These are phyloP conservation scores for Drosophila carrolli DNA, from an alignment of 1,140 invertebrate species.

Conservation along the genomic window DNA sequence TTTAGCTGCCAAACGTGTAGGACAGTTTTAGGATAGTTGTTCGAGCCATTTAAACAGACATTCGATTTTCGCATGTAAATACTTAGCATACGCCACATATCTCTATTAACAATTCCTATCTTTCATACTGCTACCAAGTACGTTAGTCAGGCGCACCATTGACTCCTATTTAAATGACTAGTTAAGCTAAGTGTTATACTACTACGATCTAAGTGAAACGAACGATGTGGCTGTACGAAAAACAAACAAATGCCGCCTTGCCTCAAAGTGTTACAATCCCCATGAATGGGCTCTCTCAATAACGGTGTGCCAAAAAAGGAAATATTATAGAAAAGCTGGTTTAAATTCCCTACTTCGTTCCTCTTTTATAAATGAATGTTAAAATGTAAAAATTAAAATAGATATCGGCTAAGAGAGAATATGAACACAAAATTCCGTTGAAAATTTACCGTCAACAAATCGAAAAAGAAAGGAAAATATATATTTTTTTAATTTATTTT, in stretches of 20 bases:
- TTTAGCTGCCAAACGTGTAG: constrained; percentile 4
- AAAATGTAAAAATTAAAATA: not conserved
- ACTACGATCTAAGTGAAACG: constrained; percentile 5
- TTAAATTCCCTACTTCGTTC: not conserved
- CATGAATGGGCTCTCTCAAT: constrained; percentile 4
- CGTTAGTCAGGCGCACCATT: constrained; percentile 6
- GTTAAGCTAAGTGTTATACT: constrained; percentile 26
- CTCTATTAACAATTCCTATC: constrained; percentile 9
- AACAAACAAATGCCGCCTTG: constrained; percentile 35
- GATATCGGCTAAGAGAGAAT: not conserved
- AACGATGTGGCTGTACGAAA: constrained; percentile 22
- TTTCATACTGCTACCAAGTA: not conserved
- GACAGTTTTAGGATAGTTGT: constrained; percentile 8
- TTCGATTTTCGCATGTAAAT: constrained; percentile 52
- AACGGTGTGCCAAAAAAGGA: constrained; percentile 28
- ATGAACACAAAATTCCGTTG: not conserved
- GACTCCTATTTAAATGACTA: constrained; percentile 20
- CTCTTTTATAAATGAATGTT: not conserved
- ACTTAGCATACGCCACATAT: constrained; percentile 21
- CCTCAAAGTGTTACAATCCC: constrained; percentile 24
- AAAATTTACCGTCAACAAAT: not conserved
- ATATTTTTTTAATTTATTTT: not conserved
- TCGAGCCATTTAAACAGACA: constrained; percentile 32
- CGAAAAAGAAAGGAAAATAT: not conserved
- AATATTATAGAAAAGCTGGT: not conserved